These are phyloP conservation scores for zebrafish (Danio rerio) DNA, from an alignment of 2,113 vertebrate genomes.

Conservation along the genomic window DNA sequence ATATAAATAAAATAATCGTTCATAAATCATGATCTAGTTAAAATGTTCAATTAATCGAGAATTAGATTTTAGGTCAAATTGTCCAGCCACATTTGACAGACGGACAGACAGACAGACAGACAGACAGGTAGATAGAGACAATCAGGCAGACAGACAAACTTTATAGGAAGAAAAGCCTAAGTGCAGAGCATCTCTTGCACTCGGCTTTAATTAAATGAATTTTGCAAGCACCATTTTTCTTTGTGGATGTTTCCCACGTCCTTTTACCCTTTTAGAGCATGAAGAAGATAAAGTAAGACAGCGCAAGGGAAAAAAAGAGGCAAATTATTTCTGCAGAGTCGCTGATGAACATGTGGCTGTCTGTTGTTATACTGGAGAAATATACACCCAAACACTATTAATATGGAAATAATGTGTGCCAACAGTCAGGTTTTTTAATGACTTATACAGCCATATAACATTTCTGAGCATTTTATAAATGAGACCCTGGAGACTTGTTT, in stretches of 20 bases:
- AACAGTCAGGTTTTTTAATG: constrained; percentile 37
- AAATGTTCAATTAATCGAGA: too few species aligned
- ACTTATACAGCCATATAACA: constrained; percentile 4
- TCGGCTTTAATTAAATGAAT: not conserved
- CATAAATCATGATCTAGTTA: too few species aligned
- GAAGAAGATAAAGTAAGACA: constrained; percentile 37
- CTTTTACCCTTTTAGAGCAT: constrained; percentile 21
- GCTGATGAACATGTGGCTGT: constrained; percentile 23
- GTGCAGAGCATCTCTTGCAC: not conserved
- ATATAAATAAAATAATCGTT: too few species aligned
- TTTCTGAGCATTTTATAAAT: constrained; percentile 2
- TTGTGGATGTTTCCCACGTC: not conserved
- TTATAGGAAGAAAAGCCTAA: not conserved
- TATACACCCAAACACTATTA: constrained; percentile 39
- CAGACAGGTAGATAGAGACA: too few species aligned
- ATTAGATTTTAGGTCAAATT: too few species aligned
- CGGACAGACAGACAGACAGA: too few species aligned
- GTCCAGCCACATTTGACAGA: too few species aligned
- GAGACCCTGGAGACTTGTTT: constrained; percentile 13
- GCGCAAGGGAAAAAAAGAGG: not conserved
- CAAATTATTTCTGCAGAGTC: constrained; percentile 8
- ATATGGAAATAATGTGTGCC: constrained; percentile 17
- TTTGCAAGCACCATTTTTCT: constrained; percentile 28
- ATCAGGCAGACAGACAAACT: not conserved
- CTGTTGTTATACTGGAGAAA: constrained; percentile 29